Conservation (phyloP, 2,797 vertebrate species). For the Brachyalestes nurse region DNA sequence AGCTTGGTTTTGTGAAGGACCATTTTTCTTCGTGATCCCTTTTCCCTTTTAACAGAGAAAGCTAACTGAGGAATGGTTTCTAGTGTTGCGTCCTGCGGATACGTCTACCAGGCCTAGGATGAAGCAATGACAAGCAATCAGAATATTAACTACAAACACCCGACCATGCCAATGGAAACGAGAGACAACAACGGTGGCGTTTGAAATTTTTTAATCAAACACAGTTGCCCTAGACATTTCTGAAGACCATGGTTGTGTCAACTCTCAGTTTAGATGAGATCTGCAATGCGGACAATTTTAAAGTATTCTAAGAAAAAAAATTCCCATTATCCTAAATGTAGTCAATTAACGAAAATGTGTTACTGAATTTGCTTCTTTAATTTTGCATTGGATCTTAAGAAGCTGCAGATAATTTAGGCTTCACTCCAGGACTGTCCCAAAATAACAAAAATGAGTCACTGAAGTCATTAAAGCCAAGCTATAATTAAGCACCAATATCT, state of each 20-base stretch:
- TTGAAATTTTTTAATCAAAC: slow-evolving; percentile 9
- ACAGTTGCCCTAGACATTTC: background rate
- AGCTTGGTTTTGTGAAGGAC: slow-evolving; percentile 14
- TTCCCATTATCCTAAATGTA: too few species aligned
- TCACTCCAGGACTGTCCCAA: too few species aligned
- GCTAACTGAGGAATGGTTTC: background rate
- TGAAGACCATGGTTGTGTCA: background rate
- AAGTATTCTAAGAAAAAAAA: background rate
- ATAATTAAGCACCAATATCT: too few species aligned
- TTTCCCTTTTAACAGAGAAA: background rate
- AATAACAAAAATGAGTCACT: too few species aligned
- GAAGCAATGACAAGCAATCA: background rate
- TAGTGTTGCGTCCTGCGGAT: background rate
- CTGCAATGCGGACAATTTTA: too few species aligned
- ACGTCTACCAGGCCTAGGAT: background rate
- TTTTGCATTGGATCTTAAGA: too few species aligned
- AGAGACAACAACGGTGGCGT: background rate
- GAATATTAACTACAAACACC: background rate
- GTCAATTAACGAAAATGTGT: too few species aligned
- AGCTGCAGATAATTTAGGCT: too few species aligned
- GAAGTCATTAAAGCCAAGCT: too few species aligned
- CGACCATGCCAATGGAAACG: background rate
- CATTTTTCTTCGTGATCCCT: background rate
- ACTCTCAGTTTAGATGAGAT: background rate
- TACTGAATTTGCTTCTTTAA: too few species aligned